A percentile compares a stretch with the other conserved stretches of the same genome.
phyloP scores from a whole-genome alignment of 2,888 invertebrate genomes.

The Drosophila longiperda region DNA sequence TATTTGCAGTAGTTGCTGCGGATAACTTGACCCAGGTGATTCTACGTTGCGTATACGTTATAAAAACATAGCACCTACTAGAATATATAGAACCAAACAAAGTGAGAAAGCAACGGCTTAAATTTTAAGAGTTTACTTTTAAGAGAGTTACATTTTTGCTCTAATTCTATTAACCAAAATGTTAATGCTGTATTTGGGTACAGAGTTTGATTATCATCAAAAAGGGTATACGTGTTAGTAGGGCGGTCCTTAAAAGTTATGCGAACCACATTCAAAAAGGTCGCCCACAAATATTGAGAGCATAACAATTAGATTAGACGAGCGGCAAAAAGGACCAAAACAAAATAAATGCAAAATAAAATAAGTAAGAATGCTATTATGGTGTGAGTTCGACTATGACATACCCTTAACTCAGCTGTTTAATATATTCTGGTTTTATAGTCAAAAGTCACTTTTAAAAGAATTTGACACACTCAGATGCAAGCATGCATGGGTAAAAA shows the following conservation, averaged over 20 bases:
- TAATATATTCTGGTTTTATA: background rate
- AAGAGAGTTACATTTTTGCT: background rate
- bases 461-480: background rate
- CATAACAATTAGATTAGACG: conserved; percentile 52
- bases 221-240: background rate
- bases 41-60: background rate
- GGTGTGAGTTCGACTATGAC: conserved; percentile 14
- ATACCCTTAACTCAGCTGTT: background rate
- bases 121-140: background rate
- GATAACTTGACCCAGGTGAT: conserved; percentile 17
- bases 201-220: conserved; percentile 22
- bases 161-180: conserved; percentile 2
- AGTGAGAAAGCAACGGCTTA: background rate
- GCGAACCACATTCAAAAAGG: conserved; percentile 38
- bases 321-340: conserved; percentile 10
- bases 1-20: conserved; percentile 9
- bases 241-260: conserved; percentile 42
- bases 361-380: conserved; percentile 7
- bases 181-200: background rate
- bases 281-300: conserved; percentile 35
- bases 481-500: background rate
- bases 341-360: conserved; percentile 10
- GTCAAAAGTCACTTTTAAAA: background rate
- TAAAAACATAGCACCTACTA: background rate
- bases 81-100: background rate